phyloP scores from a whole-genome alignment of 2,888 invertebrate species.

The Capitulum mitella region DNA sequence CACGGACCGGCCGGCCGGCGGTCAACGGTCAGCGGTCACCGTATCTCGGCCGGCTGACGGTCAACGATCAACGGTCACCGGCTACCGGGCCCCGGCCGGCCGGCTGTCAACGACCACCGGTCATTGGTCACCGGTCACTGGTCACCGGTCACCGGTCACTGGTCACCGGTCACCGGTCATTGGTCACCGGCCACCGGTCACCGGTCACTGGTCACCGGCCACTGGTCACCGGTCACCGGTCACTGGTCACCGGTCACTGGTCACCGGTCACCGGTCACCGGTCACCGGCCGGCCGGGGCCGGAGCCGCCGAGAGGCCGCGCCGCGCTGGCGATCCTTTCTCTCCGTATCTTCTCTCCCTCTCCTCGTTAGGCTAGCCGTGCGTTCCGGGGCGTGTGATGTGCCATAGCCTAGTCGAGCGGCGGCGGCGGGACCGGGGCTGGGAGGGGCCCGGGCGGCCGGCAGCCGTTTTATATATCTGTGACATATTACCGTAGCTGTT shows the following conservation, averaged over 20 bases:
- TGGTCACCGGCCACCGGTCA: background rate
- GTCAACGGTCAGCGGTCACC: background rate
- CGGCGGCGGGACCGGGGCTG: background rate
- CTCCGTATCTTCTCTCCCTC: background rate
- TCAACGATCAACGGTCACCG: background rate
- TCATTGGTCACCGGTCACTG: background rate
- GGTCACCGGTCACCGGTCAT: background rate
- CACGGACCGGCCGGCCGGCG: background rate
- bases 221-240: background rate
- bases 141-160: background rate
- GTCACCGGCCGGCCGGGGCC: too few relatives aligned
- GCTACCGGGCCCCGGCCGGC: background rate
- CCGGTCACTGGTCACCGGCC: background rate
- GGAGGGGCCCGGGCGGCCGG: background rate
- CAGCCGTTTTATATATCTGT: slow-evolving; percentile 3
- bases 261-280: background rate
- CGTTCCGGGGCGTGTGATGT: background rate
- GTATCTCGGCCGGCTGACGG: background rate
- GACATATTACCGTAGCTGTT: slow-evolving; percentile 5
- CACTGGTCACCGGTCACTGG: background rate
- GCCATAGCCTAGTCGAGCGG: background rate
- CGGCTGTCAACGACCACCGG: background rate
- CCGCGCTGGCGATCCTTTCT: background rate
- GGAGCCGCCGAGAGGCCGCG: too few relatives aligned
- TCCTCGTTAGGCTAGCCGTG: background rate